phyloP scores from a whole-genome alignment of 1,140 invertebrate species.

The Gryon sp. region DNA sequence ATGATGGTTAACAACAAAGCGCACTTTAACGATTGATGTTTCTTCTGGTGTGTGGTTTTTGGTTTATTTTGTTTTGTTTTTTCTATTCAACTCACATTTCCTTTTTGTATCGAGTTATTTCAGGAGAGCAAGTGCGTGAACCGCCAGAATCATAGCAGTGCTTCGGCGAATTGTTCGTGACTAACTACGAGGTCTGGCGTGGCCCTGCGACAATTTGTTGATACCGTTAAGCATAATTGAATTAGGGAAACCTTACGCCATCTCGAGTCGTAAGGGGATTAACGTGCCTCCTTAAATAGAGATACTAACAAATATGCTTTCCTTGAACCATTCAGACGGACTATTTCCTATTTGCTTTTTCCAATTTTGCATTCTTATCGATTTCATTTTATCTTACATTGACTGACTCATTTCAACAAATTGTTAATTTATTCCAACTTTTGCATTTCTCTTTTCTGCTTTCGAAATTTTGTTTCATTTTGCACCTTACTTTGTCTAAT shows the following conservation, averaged over 20 bases:
- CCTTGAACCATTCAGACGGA: slow-evolving; percentile 47
- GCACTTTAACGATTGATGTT: slow-evolving; percentile 26
- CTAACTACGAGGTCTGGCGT: slow-evolving; percentile 68
- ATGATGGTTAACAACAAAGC: no score
- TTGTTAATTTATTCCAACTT: not conserved
- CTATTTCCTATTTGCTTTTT: slow-evolving; percentile 22
- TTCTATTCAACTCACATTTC: slow-evolving; percentile 53
- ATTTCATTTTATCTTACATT: not conserved
- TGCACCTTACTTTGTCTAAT: slow-evolving; percentile 64
- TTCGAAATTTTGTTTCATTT: slow-evolving; percentile 61
- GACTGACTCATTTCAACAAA: not conserved
- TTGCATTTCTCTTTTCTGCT: not conserved
- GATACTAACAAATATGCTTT: slow-evolving; percentile 58
- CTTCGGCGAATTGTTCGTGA: slow-evolving; percentile 56
- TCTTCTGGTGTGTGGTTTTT: slow-evolving; percentile 19
- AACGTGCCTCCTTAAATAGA: slow-evolving; percentile 67
- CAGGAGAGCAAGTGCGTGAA: slow-evolving; percentile 34
- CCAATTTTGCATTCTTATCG: slow-evolving; percentile 2
- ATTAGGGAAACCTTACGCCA: slow-evolving; percentile 73
- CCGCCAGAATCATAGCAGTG: slow-evolving; percentile 44
- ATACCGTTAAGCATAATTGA: slow-evolving; percentile 75
- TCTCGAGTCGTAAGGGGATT: slow-evolving; percentile 73
- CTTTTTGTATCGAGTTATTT: slow-evolving; percentile 29
- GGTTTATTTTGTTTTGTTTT: no score
- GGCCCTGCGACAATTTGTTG: slow-evolving; percentile 71